Evolutionary conservation across 2,888 invertebrate species (phyloP).

Genomic region (Syrista parreyssii): DNA sequence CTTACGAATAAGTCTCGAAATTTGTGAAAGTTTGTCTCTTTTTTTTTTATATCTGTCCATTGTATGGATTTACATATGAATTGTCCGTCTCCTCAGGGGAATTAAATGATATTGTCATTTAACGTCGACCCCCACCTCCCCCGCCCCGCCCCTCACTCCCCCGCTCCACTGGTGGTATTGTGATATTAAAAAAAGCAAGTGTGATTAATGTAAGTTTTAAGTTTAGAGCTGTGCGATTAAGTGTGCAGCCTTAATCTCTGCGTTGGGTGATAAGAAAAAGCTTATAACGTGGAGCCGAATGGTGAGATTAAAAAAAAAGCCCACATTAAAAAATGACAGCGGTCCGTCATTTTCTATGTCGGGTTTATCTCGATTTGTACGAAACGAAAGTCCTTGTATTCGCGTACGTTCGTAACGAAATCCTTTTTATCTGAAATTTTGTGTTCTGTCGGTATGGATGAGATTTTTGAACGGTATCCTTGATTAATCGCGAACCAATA

Average conservation of each 20-base stretch:
- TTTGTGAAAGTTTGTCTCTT: neutral
- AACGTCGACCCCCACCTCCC: slow-evolving; percentile 10
- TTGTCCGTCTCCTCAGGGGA: slow-evolving; percentile 23
- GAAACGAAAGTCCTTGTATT: neutral
- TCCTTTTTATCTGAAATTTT: neutral
- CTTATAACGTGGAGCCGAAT: neutral
- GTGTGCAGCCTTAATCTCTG: slow-evolving; percentile 7
- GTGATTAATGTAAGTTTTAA: slow-evolving; percentile 45
- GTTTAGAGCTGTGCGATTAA: slow-evolving; percentile 30
- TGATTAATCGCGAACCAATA: neutral
- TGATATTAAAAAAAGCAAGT: slow-evolving; percentile 54
- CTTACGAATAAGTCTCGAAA: slow-evolving; percentile 20
- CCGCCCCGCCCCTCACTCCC: slow-evolving; percentile 12
- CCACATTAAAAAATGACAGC: neutral
- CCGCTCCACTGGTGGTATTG: slow-evolving; percentile 55
- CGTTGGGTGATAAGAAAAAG: slow-evolving; percentile 9
- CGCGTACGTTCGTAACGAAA: neutral
- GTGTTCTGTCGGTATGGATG: neutral
- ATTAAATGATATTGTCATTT: neutral
- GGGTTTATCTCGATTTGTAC: neutral
- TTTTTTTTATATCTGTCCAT: neutral
- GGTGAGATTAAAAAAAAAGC: neutral
- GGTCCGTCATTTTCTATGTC: neutral
- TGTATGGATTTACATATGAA: slow-evolving; percentile 12
- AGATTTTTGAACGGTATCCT: neutral